Evolutionary conservation across 2,888 invertebrate genomes (phyloP), one percentile per base, ranked within the genome.

Genomic region (Candidula unifasciata): DNA sequence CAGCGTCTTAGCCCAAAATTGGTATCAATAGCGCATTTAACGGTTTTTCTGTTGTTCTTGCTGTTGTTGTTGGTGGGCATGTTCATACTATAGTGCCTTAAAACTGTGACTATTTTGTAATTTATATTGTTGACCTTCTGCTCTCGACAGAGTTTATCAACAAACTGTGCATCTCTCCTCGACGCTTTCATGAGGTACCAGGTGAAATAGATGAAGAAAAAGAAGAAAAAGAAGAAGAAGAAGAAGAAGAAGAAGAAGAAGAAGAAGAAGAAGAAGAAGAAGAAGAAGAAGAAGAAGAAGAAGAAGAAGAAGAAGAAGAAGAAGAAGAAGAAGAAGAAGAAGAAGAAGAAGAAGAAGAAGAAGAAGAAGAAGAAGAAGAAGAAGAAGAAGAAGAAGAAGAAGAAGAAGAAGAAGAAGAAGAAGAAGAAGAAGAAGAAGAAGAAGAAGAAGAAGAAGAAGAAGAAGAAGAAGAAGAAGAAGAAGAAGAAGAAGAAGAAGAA

Each of bases 281-380:
- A 66, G 66, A 66, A 66, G 66, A 66, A 66, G 66, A 66, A 66
- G 66, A 66, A 66, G 66, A 44, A 76, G 30, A 27, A 78, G 82
- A 57, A 57, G 37, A 60, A 60, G 52, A 44, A 60, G 33, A 68
- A 44, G 54, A 37, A 74, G 77, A 64, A 30, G 33, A 44, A 60
- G 35, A 66, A 57, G 64, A 35, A 57, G 71, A 60, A 60, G 74
- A 37, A 30, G 64, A 57, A 35, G 66, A 52, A 60, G 66, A 66
- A 71, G 54, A 44, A 60, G 64, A 44, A 68, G 33, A 35, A 54
- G 66, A 57, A 57, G 60, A 71, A 64, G 82, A 76, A 69, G 85
- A 69, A 69, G 85, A 85, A 13, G 79, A 74, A 76, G 82, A 78
- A 69, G 69, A 64, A 27, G 85, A 69, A 77, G 44, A 44, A 44